phyloP scores from a whole-genome alignment of 2,113 vertebrate species.

The Psilopsiagon aurifrons region DNA sequence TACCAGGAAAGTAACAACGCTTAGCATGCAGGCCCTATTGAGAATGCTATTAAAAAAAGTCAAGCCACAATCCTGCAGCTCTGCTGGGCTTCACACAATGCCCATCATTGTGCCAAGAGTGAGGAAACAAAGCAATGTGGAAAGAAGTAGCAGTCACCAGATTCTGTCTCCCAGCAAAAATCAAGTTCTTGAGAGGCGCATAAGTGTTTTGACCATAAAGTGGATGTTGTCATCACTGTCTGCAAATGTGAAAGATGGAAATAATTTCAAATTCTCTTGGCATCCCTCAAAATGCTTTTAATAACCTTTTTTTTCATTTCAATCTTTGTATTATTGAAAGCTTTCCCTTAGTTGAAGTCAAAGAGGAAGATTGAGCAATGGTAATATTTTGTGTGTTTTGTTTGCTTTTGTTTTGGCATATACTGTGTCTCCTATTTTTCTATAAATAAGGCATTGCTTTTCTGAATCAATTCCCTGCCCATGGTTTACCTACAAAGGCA shows the following conservation, averaged over 20 bases:
- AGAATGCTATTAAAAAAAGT: background rate
- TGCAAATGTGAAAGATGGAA: constrained; percentile 33
- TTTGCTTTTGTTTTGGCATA: background rate
- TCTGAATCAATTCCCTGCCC: background rate
- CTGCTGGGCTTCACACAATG: background rate
- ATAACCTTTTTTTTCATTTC: background rate
- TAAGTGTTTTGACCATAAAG: background rate
- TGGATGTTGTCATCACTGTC: constrained; percentile 29
- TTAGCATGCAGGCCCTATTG: background rate
- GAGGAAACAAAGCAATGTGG: background rate
- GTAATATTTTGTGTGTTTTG: background rate
- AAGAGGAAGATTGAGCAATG: background rate
- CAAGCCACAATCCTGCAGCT: background rate
- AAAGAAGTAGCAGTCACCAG: background rate
- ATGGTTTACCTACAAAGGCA: constrained; percentile 3
- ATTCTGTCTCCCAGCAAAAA: background rate
- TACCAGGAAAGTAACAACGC: background rate
- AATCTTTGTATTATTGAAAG: background rate
- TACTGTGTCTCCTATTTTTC: background rate
- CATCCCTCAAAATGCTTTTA: background rate
- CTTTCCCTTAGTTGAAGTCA: background rate
- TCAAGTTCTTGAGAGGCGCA: background rate
- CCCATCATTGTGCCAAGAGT: background rate
- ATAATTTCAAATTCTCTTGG: background rate
- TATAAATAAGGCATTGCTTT: constrained; percentile 30